A percentile compares a stretch with the other conserved stretches of the same genome.
Evolutionary conservation across 2,888 invertebrate genomes (phyloP).

Genomic region (Aporophyla nigra): DNA sequence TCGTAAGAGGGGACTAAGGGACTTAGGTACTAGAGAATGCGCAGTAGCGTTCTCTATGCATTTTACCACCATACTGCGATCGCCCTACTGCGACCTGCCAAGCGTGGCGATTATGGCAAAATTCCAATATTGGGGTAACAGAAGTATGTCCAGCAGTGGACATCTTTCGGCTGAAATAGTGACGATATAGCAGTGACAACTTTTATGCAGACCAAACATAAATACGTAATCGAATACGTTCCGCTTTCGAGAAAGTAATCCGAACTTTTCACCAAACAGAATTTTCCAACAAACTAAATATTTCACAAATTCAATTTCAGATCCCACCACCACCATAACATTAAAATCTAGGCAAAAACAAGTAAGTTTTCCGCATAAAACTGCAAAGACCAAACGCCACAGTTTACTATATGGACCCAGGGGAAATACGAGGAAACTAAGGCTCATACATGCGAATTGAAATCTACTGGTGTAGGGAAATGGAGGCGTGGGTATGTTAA

Average conservation of each 20-base stretch:
- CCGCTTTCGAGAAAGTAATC: neutral
- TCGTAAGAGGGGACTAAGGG: no score
- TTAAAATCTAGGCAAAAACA: conserved; percentile 11
- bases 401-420: conserved; percentile 41
- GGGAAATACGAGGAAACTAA: conserved; percentile 55
- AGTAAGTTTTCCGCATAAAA: neutral
- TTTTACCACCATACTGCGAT: no score
- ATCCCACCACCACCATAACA: neutral
- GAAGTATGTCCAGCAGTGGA: no score
- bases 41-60: no score
- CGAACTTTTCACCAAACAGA: neutral
- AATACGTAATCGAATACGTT: no score
- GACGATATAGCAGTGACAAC: no score
- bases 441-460: conserved; percentile 48
- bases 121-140: no score
- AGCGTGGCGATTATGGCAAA: no score
- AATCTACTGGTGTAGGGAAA: conserved; percentile 28
- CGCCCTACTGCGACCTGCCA: no score
- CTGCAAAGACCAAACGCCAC: neutral
- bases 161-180: no score
- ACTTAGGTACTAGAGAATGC: no score
- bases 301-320: neutral
- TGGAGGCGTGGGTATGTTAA: conserved; percentile 1
- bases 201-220: no score
- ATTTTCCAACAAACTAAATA: neutral